phyloP scores from a whole-genome alignment of 2,797 vertebrate genomes.

The Pyrrhura leucotis region DNA sequence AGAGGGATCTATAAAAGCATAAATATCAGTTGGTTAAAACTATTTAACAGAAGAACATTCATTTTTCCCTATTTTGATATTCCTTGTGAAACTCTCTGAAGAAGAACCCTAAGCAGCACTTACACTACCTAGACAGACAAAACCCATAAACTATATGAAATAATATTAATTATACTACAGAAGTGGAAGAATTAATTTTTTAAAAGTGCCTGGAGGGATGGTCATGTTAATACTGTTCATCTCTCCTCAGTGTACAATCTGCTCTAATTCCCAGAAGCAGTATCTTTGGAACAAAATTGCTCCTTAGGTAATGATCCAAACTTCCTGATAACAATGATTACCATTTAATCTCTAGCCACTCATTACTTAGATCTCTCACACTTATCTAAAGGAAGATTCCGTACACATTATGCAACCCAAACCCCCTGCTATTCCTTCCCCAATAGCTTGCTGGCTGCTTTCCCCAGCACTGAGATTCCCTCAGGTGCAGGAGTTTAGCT shows the following conservation, averaged over 20 bases:
- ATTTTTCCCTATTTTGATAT: not conserved
- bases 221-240: not conserved
- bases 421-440: not conserved
- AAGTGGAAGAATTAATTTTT: not conserved
- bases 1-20: not conserved
- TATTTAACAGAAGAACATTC: not conserved
- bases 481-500: not conserved
- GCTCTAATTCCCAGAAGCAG: not conserved
- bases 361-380: not conserved
- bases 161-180: not conserved
- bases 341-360: not conserved
- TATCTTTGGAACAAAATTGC: not conserved
- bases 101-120: not conserved
- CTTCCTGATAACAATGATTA: not conserved
- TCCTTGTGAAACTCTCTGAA: not conserved
- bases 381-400: not conserved
- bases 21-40: not conserved
- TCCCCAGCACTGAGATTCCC: not conserved
- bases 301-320: not conserved
- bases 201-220: fast-evolving
- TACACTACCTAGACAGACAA: not conserved
- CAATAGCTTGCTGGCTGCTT: not conserved
- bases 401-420: not conserved
- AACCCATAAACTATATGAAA: not conserved
- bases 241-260: not conserved